A percentile compares a stretch with the other conserved stretches of the same genome.
phyloP scores from a whole-genome alignment of 2,888 invertebrate genomes.

The Lottia gigantea region DNA sequence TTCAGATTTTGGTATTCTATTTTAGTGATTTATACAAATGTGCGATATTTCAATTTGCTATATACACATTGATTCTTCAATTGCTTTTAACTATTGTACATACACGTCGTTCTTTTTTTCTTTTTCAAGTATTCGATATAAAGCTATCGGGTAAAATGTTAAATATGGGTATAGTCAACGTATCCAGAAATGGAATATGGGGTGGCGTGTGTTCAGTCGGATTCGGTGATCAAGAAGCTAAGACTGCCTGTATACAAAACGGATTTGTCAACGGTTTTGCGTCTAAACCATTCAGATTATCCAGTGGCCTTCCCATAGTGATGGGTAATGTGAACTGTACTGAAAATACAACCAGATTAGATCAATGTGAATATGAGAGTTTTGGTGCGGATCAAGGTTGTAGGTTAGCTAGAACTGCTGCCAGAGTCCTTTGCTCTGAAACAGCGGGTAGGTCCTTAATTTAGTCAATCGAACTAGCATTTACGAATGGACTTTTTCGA shows the following conservation, averaged over 20 bases:
- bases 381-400: slow-evolving; percentile 39
- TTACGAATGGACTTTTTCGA: too few species aligned
- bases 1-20: too few species aligned
- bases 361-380: slow-evolving; percentile 34
- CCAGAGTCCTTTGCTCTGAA: slow-evolving; percentile 44
- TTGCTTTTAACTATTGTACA: too few species aligned
- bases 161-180: slow-evolving; percentile 40
- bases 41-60: too few species aligned
- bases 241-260: slow-evolving; percentile 70
- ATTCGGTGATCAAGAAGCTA: slow-evolving; percentile 72
- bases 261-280: slow-evolving; percentile 59
- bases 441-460: slow-evolving; percentile 16
- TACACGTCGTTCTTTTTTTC: neutral
- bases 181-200: slow-evolving; percentile 55
- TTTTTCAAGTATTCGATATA: slow-evolving; percentile 31
- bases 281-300: slow-evolving; percentile 17
- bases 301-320: slow-evolving; percentile 32
- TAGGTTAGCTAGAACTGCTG: slow-evolving; percentile 28
- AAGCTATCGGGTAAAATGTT: slow-evolving; percentile 28
- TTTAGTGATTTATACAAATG: too few species aligned
- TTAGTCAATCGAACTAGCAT: too few species aligned
- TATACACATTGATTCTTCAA: too few species aligned
- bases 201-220: slow-evolving; percentile 70
- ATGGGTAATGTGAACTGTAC: slow-evolving; percentile 40
- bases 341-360: slow-evolving; percentile 33